Conservation (phyloP, 2,797 vertebrate genomes). For the Pogonophryne albipinna region DNA sequence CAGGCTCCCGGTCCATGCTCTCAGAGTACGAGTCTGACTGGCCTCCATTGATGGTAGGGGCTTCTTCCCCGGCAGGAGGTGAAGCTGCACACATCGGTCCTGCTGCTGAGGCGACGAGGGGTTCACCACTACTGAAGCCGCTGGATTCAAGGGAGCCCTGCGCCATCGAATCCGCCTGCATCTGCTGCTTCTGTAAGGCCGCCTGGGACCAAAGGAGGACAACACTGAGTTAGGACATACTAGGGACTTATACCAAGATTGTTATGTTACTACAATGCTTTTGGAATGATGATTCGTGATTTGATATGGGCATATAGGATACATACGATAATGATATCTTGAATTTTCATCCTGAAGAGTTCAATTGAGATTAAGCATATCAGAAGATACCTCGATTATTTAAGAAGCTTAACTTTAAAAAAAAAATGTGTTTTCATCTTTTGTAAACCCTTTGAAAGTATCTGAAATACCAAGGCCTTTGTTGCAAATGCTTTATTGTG, state of each 20-base stretch:
- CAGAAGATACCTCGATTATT: neutral
- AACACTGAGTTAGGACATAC: neutral
- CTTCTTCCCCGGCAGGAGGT: conserved; percentile 82
- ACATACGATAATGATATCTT: neutral
- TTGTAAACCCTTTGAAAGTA: neutral
- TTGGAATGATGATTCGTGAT: neutral
- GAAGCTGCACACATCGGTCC: conserved; percentile 70
- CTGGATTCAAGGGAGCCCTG: conserved; percentile 84
- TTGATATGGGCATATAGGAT: neutral
- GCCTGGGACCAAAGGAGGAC: conserved; percentile 81
- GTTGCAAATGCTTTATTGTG: neutral
- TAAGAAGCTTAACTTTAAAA: neutral
- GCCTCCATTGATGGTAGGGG: conserved; percentile 90
- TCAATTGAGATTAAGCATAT: neutral
- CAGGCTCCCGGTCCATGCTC: conserved; percentile 88
- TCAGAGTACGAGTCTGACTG: conserved; percentile 90
- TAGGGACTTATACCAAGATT: neutral
- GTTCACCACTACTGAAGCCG: conserved; percentile 65
- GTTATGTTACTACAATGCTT: neutral
- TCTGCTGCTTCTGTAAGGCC: conserved; percentile 95
- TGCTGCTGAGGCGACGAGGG: conserved; percentile 34
- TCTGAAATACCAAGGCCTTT: neutral
- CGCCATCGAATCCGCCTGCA: conserved; percentile 87
- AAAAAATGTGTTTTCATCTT: neutral
- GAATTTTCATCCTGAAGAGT: neutral